phyloP scores from a whole-genome alignment of 1,140 invertebrate genomes.

The Magallana gigas region DNA sequence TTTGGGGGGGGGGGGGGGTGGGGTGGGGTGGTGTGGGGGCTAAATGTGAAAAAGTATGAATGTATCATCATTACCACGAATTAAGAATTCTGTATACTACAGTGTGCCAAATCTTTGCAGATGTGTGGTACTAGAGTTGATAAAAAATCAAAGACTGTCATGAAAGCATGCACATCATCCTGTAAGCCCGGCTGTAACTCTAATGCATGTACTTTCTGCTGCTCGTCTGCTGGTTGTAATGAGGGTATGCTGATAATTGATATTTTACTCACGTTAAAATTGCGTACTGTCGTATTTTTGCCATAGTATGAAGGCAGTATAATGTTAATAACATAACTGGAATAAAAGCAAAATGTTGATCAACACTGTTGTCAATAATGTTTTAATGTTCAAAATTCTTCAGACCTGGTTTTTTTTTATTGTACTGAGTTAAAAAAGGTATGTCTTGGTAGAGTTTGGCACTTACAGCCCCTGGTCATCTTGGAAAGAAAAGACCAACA shows the following conservation, averaged over 20 bases:
- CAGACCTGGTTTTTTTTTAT: no score
- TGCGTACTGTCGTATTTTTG: neutral
- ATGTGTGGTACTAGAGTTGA: constrained; percentile 5
- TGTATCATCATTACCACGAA: neutral
- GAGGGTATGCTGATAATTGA: neutral
- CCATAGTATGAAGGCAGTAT: neutral
- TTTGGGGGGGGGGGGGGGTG: no score
- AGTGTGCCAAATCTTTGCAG: neutral
- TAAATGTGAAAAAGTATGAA: no score
- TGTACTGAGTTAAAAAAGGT: neutral
- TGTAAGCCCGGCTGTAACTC: neutral
- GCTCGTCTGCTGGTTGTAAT: constrained; percentile 12
- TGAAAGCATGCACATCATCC: neutral
- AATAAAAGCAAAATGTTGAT: no score
- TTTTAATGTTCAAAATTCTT: no score
- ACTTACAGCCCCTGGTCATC: neutral
- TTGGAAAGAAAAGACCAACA: neutral
- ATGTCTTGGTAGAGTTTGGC: neutral
- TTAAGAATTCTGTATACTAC: neutral
- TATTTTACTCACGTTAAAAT: neutral
- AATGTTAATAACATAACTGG: neutral
- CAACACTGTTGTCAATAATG: no score
- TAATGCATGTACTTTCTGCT: neutral
- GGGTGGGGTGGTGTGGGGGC: no score
- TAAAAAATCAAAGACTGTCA: neutral